Evolutionary conservation across 2,888 invertebrate genomes (phyloP), one percentile per base, ranked within the genome.

Genomic region (Drosophila fulvimacula): DNA sequence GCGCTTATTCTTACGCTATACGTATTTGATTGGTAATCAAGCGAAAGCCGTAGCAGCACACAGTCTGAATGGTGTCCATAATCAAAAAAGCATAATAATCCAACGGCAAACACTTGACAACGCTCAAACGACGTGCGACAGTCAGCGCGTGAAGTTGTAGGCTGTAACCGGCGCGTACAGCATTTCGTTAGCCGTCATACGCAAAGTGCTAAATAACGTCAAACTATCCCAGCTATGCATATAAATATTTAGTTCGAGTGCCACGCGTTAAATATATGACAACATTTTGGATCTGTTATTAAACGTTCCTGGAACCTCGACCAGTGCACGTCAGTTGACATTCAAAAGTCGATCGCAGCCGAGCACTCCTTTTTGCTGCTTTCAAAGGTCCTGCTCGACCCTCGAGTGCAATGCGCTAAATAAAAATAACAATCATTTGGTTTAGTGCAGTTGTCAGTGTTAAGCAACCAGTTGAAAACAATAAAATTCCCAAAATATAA

Each of bases 61-160:
- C 81, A 75, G 81, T 73, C 77, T 73, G 76, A 76, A 68, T 80
- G 79, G 73, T 83, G 70, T 71, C 73, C 81, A 76, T 78, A 79
- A 77, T 79, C 76, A 69, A 84, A 87, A 81, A 63, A 67, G 78
- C 89, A 83, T 84, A 84, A 87, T 89, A 89, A 73, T 81, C 69
- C 62, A 71, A 65, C 82, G 70, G 76, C 80, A 85, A 82, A 85
- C 79, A 73, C 73, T 78, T 74, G 82, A 80, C 70, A 78, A 58
- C 63, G 71, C 68, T 83, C 87, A 86, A 88, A 89, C 78, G 78
- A 65, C 55, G 71, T 75, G 83, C 86, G 86, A 85, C 90, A 78
- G 75, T 56, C 77, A 69, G 30, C 73, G 77, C 67, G 82, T 67
- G 62, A 73, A 77, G 88, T 88, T 84, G 79, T 65, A 76, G 76